Evolutionary conservation across 1,140 invertebrate genomes (phyloP).

Genomic region (Caenorhabditis briggsae): DNA sequence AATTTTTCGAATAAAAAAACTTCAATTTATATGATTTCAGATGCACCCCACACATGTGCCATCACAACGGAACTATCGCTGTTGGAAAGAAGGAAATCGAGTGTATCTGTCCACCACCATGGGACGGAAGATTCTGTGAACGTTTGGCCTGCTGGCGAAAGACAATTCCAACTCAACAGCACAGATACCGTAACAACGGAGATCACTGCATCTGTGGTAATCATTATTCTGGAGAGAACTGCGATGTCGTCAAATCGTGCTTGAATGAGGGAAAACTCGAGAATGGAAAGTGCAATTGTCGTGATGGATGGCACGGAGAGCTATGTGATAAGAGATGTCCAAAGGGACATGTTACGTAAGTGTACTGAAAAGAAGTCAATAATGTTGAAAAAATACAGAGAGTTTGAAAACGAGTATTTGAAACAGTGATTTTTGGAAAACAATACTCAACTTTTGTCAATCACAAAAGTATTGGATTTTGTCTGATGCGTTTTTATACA

Average conservation of each 20-base stretch:
- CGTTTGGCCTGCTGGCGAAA: constrained; percentile 65
- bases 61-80: constrained; percentile 64
- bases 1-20: too few relatives aligned
- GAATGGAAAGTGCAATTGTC: constrained; percentile 50
- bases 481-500: too few relatives aligned
- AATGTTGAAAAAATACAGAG: too few relatives aligned
- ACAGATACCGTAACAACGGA: constrained; percentile 52
- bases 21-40: constrained; percentile 39
- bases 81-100: constrained; percentile 64
- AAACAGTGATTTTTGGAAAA: too few relatives aligned
- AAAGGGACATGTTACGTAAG: constrained; percentile 54
- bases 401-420: too few relatives aligned
- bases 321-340: constrained; percentile 47
- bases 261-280: constrained; percentile 47
- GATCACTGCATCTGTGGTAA: constrained; percentile 61
- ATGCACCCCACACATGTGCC: constrained; percentile 64
- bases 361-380: not conserved
- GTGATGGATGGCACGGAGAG: constrained; percentile 47
- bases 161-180: constrained; percentile 47
- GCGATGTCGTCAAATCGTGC: constrained; percentile 55
- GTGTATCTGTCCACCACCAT: constrained; percentile 62
- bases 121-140: constrained; percentile 65
- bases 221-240: constrained; percentile 61
- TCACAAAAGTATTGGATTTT: too few relatives aligned
- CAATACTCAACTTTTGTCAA: too few relatives aligned